Base-by-base conservation (phyloP, 1,140 invertebrate species). In the Zaprionus camerounensis region DNA sequence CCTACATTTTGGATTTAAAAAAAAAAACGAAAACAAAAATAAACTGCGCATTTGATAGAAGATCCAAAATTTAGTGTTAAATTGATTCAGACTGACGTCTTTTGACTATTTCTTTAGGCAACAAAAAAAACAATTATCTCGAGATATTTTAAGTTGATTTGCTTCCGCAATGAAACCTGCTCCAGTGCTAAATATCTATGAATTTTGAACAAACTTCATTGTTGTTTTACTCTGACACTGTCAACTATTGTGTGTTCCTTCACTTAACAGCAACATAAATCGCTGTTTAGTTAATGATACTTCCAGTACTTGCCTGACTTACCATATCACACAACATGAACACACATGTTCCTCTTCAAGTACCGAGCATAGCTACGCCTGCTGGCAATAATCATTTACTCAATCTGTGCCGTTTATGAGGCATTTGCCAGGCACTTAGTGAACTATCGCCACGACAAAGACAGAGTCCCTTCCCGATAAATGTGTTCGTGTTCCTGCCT, bases 1-100 rank as follows among this genome's bases (percentile, higher is more conserved):
- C 84, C 84, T 69, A 88, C 81, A 84, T 87, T 87, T 69, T 74
- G 59, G 69, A 46, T 26, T 46, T 26, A 62, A 67, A 34, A 5
- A 7, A 34, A 66, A 20, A 28, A 22, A 64, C 22, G 51, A 67
- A 22, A 22, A 28, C 7, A 55, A 28, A 28, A 66, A 56, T 46
- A 65, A 68, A 63, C 67, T 75, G 71, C 71, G 71, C 38, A 74
- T 61, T 62, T 74, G 28, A 70, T 63, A 70, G 57, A 63, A 70
- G 13, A 38, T 5, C 1, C 53, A 17, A 53, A 46, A 64, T 26
- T 41, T 20, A 22, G 55, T 55, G 38, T 38, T 58, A 63, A 74
- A 53, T 74, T 44, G 72, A 70, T 70, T 70, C 51, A 64, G 67
- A 26, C 66, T 58, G 36, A 34, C 24, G 31, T 31, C 68, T 57